Base-by-base conservation (phyloP, 1,140 invertebrate species). In the Tetranychus cinnabarinus region DNA sequence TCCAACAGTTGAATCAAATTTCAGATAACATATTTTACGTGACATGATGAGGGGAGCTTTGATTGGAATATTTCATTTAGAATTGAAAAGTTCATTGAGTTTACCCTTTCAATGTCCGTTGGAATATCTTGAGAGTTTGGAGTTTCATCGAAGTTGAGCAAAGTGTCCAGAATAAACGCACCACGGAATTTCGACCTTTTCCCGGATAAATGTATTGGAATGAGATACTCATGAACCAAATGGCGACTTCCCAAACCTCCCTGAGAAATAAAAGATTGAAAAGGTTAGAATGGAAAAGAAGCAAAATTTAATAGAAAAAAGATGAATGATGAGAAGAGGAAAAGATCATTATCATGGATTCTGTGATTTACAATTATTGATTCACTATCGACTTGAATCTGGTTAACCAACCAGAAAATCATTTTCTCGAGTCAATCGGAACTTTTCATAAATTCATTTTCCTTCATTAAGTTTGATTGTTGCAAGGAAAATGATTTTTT, bases 161-260 rank as follows among this genome's bases (percentile, higher is more conserved):
- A 67, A 33, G 72, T 72, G 63, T 75, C 74, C 59, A 74, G 59
- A 34, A 75, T 70, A 59, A 72, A 73, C 1, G 74, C 74, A n/a
- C 73, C 74, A 65, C 70, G 65, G 31, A 71, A 63, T 62, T 23
- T 67, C 39, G 52, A 59, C 58, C 64, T 62, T 31, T 61, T 65
- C 58, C 61, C 55, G n/a, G 60, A 61, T 45, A 66, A 56, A n/a
- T 63, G 57, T 23, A 64, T 46, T 12, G 65, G 63, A 58, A 70
- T 66, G 13, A 74, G 63, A 58, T 70, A 73, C 47, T 75, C 69
- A 60, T 72, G 69, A 15, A 75, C 70, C 62, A 74, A 74, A 37
- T 68, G 67, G 42, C 70, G 62, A 3, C 71, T 72, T 1, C 73
- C 74, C 61, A 72, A 66, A 34, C 66, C 66, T 34, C 71, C 72